Base-by-base conservation (phyloP, 2,888 invertebrate genomes). In the Eupithecia subumbrata region DNA sequence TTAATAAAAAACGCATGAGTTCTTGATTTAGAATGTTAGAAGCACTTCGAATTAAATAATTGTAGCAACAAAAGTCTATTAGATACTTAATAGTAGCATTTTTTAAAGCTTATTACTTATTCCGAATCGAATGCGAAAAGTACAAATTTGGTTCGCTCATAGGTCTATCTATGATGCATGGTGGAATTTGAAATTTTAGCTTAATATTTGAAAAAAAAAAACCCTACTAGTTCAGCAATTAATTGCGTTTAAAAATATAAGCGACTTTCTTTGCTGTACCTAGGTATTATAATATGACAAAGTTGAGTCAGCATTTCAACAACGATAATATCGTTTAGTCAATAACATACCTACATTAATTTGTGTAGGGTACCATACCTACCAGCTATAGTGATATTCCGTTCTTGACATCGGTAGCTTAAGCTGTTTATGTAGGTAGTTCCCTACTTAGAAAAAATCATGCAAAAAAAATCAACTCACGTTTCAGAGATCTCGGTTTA, bases 401-500 rank as follows among this genome's bases (percentile, higher is more conserved):
- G 7, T 18, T n/a, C 8, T n/a, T n/a, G 48, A 2, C 18, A 48
- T n/a, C 18, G 48, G 18, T 48, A 48, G 30, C 30, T 2, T 30
- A n/a, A n/a, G n/a, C 30, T 30, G 30, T 30, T 2, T 30, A 16
- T 16, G 8, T 22, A 22, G 56, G n/a, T 22, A n/a, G n/a, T n/a
- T n/a, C 5, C 25, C 5, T 25, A 2, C 34, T n/a, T n/a, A 1
- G n/a, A 18, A 34, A 18, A 34, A 64, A 7, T 1, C 12, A 25
- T 63, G 3, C 7, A 63, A 34, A 5, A 18, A 34, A 67, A n/a
- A 40, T 2, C 52, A 25, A 95, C 96, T 96, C 93, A 96, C 96
- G 95, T 95, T 96, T 96, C 80, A 96, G 94, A 79, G 96, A 96
- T 86, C 96, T 95, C 81, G 97, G 97, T 86, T 96, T 96, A 67